phyloP scores from a whole-genome alignment of 2,797 vertebrate species.

The Darevskia mixta region DNA sequence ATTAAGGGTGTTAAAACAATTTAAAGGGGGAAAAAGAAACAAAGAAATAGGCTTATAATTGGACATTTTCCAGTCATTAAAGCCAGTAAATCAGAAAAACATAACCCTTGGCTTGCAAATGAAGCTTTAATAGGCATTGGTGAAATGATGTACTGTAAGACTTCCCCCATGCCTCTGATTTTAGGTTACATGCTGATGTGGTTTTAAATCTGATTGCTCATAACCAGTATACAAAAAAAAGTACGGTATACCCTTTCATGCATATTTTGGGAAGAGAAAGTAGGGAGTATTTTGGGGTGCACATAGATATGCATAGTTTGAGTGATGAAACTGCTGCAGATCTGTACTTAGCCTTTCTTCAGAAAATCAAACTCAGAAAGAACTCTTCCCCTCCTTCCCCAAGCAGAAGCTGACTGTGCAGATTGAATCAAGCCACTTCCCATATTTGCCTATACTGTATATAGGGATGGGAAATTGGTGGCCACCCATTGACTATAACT shows the following conservation, averaged over 20 bases:
- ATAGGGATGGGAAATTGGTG: background rate
- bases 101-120: background rate
- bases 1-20: background rate
- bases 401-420: background rate
- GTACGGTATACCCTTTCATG: background rate
- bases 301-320: background rate
- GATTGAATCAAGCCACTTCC: no score
- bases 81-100: background rate
- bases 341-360: background rate
- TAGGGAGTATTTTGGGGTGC: background rate
- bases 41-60: background rate
- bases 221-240: background rate
- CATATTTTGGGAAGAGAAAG: background rate
- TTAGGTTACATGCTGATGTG: accelerated
- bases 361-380: background rate
- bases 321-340: background rate
- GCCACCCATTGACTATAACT: background rate
- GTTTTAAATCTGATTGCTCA: background rate
- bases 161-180: accelerated
- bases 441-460: background rate
- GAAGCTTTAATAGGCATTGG: background rate
- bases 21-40: background rate
- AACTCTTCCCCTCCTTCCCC: background rate
- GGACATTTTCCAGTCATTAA: background rate
- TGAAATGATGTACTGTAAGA: no score